Evolutionary conservation across 2,888 invertebrate genomes (phyloP).

Genomic region (Sabatieria punctata): DNA sequence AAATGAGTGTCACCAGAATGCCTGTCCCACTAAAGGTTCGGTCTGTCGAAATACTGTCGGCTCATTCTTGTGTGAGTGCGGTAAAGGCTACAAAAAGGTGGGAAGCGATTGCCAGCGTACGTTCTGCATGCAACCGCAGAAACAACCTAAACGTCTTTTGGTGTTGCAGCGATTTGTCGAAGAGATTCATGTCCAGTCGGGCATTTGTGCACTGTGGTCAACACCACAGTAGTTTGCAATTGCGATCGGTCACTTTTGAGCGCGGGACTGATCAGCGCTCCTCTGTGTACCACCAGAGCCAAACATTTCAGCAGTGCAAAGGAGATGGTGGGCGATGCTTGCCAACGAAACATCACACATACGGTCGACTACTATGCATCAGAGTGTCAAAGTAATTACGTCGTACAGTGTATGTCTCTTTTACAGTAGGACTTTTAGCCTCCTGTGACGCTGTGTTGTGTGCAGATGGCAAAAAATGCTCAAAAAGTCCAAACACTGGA

Average conservation of each 20-base stretch:
- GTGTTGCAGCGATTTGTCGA: neutral
- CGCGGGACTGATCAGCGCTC: neutral
- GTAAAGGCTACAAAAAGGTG: neutral
- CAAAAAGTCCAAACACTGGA: no score
- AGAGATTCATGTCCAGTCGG: neutral
- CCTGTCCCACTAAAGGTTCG: neutral
- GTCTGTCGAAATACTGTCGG: neutral
- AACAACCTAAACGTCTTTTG: no score
- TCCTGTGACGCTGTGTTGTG: no score
- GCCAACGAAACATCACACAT: neutral
- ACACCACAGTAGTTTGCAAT: neutral
- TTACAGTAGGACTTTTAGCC: no score
- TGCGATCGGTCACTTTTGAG: neutral
- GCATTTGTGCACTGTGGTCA: neutral
- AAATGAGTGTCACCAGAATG: neutral
- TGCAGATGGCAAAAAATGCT: no score
- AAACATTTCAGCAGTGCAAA: neutral
- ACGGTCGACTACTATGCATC: neutral
- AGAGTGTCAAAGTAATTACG: neutral
- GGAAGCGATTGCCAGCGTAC: neutral
- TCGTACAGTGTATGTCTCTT: no score
- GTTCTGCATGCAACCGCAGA: neutral
- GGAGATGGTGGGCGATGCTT: neutral
- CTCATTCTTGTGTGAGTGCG: neutral
- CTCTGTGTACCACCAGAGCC: neutral